Base-by-base conservation (phyloP, 2,797 vertebrate species). In the Enteromius paludinosus region DNA sequence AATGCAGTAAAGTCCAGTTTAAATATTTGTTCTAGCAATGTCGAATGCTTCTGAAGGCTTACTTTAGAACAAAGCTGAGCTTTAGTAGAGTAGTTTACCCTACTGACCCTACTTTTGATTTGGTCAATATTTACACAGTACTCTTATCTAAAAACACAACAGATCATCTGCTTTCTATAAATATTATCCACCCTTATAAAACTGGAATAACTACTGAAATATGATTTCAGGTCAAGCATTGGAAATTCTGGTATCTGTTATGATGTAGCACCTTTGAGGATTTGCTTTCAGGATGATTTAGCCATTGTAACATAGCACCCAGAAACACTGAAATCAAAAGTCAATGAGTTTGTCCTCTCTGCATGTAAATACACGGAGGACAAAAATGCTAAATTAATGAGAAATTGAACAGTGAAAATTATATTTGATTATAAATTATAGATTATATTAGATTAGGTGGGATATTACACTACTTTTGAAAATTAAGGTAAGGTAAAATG, bases 11-110 rank as follows among this genome's bases (percentile, higher is more conserved):
- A 92, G 89, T 88, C 69, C 84, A 83, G 84, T 85, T 81, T 79
- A 89, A 91, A 92, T 92, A 90, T 93, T 90, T 90, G 89, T 86
- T 7, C 45, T 83, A 89, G 83, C 86, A 83, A 86, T 73, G 83
- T 82, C 86, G 64, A 66, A 79, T 64, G 45, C 54, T 68, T 90
- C 85, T 75, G 86, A 82, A 70, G 78, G 84, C 86, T 65, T 65
- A 52, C 68, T 82, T 78, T 84, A 74, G 59, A 68, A 77, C 81
- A 61, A 71, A 87, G 88, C 87, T 90, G 86, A 89, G 43, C 75
- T 81, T 76, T 78, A 73, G 41, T 78, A 56, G 73, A 74, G 72
- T 75, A 33, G 15, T 54, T 85, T 69, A 71, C 62, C 81, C 45
- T 54, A 62, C 30, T 73, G 65, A 85, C 18, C 72, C 28, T 75